Evolutionary conservation across 2,113 vertebrate genomes (phyloP).

Genomic region (Erythrocercus mccallii): DNA sequence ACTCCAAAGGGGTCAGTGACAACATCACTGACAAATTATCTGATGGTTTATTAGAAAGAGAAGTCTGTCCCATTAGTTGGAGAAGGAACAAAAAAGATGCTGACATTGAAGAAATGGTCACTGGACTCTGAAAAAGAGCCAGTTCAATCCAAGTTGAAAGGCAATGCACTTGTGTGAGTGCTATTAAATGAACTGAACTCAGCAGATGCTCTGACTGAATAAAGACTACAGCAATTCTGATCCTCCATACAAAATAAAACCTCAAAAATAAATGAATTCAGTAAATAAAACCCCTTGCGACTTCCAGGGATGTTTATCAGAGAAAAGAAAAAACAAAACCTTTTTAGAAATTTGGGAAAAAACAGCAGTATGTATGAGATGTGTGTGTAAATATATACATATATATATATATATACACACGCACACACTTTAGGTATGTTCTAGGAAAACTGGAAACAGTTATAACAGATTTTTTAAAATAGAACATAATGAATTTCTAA

Average conservation of each 20-base stretch:
- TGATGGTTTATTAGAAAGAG: not conserved
- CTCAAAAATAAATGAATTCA: not conserved
- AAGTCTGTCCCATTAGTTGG: not conserved
- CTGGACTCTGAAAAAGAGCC: not conserved
- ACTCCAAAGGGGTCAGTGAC: not conserved
- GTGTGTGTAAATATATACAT: not conserved
- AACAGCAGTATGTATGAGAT: not conserved
- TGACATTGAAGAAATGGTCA: not conserved
- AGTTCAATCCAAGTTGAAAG: not conserved
- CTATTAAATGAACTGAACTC: not conserved
- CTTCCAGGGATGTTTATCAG: not conserved
- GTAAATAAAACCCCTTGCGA: not conserved
- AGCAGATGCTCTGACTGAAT: not conserved
- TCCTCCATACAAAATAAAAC: not conserved
- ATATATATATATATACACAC: not conserved
- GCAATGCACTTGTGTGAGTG: not conserved
- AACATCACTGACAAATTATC: not conserved
- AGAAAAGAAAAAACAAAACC: not conserved
- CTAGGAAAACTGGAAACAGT: conserved; percentile 1
- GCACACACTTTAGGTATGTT: not conserved
- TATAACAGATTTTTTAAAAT: not conserved
- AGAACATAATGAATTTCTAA: conserved; percentile 21
- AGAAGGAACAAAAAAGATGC: not conserved
- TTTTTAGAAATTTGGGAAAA: not conserved
- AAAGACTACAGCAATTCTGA: not conserved